A percentile compares a stretch with the other conserved stretches of the same genome.
These are phyloP conservation scores for Rhea pennata DNA, from an alignment of 2,113 vertebrate genomes.

Conservation along the genomic window DNA sequence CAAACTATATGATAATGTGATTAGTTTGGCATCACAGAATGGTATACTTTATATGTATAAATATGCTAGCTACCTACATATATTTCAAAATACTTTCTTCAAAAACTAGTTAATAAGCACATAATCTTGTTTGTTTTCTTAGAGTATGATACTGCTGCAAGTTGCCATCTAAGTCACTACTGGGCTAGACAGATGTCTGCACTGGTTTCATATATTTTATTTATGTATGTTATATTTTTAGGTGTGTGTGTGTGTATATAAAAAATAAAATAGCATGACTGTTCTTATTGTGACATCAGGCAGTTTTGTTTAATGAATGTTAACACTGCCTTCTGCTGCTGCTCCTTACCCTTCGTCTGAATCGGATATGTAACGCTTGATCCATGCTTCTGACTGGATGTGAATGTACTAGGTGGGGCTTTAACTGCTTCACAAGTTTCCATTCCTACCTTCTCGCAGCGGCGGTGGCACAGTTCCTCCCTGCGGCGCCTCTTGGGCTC, in stretches of 20 bases:
- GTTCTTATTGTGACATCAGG: background rate
- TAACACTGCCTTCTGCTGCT: background rate
- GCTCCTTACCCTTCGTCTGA: background rate
- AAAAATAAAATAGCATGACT: background rate
- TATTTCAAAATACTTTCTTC: background rate
- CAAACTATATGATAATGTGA: background rate
- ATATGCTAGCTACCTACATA: background rate
- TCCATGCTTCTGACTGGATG: background rate
- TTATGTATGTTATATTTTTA: no score
- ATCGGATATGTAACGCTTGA: background rate
- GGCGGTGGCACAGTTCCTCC: background rate
- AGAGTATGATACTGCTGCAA: background rate
- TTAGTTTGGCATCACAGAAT: background rate
- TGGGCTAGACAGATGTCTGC: background rate
- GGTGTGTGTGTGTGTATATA: no score
- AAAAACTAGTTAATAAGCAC: background rate
- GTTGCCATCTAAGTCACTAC: background rate
- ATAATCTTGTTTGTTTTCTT: background rate
- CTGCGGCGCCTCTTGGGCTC: background rate
- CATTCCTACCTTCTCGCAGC: background rate
- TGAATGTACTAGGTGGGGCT: background rate
- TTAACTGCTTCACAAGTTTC: background rate
- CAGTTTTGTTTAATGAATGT: background rate
- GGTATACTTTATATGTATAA: background rate
- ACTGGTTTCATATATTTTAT: no score